Evolutionary conservation across 2,888 invertebrate genomes (phyloP).

Genomic region (Temnothorax unifasciatus): DNA sequence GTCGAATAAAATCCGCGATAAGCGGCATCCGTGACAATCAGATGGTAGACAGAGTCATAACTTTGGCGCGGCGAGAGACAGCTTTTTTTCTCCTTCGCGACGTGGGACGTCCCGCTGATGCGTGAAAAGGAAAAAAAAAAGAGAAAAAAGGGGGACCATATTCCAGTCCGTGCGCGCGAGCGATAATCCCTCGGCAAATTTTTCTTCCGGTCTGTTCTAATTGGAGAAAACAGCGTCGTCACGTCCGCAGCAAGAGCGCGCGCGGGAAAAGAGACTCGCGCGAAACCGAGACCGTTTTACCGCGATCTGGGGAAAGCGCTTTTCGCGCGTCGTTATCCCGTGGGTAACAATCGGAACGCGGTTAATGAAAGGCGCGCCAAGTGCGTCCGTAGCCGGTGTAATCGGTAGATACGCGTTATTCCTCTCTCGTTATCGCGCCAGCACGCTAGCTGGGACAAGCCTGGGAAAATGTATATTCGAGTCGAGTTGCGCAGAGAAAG

Average conservation of each 20-base stretch:
- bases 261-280: not conserved
- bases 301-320: conserved; percentile 2
- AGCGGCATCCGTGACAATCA: conserved; percentile 6
- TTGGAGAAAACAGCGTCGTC: conserved; percentile 26
- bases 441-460: not conserved
- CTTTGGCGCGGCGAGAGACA: not conserved
- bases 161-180: not conserved
- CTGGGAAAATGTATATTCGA: conserved; percentile 30
- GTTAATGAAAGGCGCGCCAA: conserved; percentile 51
- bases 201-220: conserved; percentile 8
- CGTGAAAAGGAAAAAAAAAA: not conserved
- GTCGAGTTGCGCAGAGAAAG: not conserved
- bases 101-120: not conserved
- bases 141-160: not conserved
- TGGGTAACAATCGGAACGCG: conserved; percentile 38
- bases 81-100: conserved; percentile 11
- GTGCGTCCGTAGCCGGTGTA: conserved; percentile 37
- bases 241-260: not conserved
- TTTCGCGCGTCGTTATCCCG: conserved; percentile 48
- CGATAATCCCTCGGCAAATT: conserved; percentile 20
- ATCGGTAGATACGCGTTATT: conserved; percentile 48
- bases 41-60: not conserved
- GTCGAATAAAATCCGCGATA: conserved; percentile 61
- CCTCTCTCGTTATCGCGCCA: conserved; percentile 30
- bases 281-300: conserved; percentile 5